phyloP scores from a whole-genome alignment of 2,797 vertebrate genomes.

The Thunnus albacares region DNA sequence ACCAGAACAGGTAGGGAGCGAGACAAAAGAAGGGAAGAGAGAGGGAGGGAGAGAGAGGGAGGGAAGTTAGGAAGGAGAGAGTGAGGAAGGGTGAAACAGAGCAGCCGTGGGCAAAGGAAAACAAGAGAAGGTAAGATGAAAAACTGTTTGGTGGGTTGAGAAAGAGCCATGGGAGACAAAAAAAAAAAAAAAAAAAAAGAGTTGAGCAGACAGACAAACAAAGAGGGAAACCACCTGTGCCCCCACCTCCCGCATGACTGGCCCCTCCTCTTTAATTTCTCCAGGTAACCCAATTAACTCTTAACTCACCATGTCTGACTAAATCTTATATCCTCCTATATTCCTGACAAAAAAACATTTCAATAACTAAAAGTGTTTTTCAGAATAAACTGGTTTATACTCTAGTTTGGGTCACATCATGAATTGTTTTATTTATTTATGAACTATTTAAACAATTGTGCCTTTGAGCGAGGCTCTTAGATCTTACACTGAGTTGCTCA shows the following conservation, averaged over 20 bases:
- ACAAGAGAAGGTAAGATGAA: neutral
- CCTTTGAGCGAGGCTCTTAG: neutral
- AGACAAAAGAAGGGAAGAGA: conserved; percentile 47
- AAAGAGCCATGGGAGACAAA: conserved; percentile 2
- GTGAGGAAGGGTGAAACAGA: conserved; percentile 28
- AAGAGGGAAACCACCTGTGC: conserved; percentile 43
- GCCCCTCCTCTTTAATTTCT: conserved; percentile 27
- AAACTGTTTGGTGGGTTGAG: neutral
- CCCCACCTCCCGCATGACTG: conserved; percentile 5
- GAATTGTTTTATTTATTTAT: no score
- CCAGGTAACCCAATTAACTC: conserved; percentile 30
- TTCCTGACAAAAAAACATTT: no score
- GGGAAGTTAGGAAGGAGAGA: conserved; percentile 24
- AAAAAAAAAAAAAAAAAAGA: conserved; percentile 18
- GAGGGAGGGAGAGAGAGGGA: conserved; percentile 14
- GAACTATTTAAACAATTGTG: no score
- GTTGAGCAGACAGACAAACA: conserved; percentile 19
- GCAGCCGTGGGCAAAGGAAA: neutral
- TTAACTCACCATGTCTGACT: neutral
- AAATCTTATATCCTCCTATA: neutral
- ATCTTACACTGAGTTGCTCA: neutral
- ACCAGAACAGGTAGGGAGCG: conserved; percentile 45
- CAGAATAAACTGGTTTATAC: neutral
- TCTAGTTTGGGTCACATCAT: neutral
- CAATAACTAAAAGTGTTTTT: neutral